A percentile compares a stretch with the other conserved stretches of the same genome.
Conservation (phyloP, 1,140 invertebrate species). For the Psix sp. region DNA sequence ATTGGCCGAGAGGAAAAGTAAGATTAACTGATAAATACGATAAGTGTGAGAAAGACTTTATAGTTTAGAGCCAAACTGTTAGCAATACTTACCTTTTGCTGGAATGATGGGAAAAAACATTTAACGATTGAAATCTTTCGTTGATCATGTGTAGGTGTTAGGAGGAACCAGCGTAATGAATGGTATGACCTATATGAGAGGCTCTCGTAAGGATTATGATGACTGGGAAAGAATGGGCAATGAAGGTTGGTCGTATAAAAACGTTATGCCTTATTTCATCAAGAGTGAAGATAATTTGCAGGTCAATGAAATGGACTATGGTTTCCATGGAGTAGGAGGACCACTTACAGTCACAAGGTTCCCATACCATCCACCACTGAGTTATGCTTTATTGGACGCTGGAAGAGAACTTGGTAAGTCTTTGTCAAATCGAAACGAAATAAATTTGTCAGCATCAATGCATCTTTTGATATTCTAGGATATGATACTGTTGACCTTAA, state of each 20-base stretch:
- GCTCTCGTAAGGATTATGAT: conserved; percentile 93
- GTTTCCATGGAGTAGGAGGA: conserved; percentile 87
- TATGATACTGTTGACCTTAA: conserved; percentile 90
- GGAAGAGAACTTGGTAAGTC: conserved; percentile 87
- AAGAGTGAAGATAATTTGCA: conserved; percentile 91
- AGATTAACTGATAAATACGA: conserved; percentile 11
- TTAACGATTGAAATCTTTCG: too few relatives aligned
- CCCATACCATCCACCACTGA: conserved; percentile 90
- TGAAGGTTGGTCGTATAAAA: conserved; percentile 92
- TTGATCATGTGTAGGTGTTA: conserved; percentile 79
- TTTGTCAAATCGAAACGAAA: too few relatives aligned
- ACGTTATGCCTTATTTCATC: conserved; percentile 91
- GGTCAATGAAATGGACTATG: conserved; percentile 83
- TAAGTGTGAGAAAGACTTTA: too few relatives aligned
- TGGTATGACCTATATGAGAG: conserved; percentile 97
- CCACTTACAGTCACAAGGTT: conserved; percentile 88
- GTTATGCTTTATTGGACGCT: conserved; percentile 88
- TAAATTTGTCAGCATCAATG: too few relatives aligned
- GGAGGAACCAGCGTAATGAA: conserved; percentile 97
- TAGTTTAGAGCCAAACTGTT: too few relatives aligned
- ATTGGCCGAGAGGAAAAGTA: conserved; percentile 91
- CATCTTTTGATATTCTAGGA: conserved; percentile 74
- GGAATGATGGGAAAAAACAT: too few relatives aligned
- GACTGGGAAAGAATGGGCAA: conserved; percentile 92
- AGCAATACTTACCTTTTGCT: too few relatives aligned